Percentiles rank a stretch among this genome's conserved stretches.
These are phyloP conservation scores for Hyphantria cunea DNA, from an alignment of 1,140 invertebrate genomes.

Conservation along the genomic window DNA sequence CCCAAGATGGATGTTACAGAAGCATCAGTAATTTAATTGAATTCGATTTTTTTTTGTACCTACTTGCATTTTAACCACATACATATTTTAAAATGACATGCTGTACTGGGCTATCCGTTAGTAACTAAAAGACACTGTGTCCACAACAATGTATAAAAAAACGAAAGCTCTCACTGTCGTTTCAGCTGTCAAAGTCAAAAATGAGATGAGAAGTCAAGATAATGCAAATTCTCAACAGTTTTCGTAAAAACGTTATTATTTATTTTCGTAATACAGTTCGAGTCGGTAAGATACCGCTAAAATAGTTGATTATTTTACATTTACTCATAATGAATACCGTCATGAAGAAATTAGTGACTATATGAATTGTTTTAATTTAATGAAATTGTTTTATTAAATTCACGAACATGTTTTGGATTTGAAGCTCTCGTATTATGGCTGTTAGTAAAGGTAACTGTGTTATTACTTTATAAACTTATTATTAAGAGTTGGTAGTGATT, in stretches of 20 bases:
- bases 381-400: constrained; percentile 1
- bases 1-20: too few relatives aligned
- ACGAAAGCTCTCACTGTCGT: not conserved
- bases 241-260: not conserved
- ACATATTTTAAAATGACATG: not conserved
- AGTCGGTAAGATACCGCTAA: too few relatives aligned
- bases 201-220: constrained; percentile 10
- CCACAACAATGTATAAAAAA: too few relatives aligned
- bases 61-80: too few relatives aligned
- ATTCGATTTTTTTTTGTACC: too few relatives aligned
- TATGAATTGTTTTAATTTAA: constrained; percentile 11
- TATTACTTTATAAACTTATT: constrained; percentile 3
- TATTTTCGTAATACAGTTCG: too few relatives aligned
- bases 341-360: not conserved
- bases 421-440: constrained; percentile 20
- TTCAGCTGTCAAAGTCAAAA: constrained; percentile 6
- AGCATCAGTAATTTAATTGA: too few relatives aligned
- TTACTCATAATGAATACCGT: too few relatives aligned
- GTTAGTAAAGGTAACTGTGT: constrained; percentile 22
- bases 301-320: too few relatives aligned
- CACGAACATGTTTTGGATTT: constrained; percentile 11
- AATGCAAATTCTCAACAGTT: constrained; percentile 11
- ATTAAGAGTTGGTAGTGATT: too few relatives aligned
- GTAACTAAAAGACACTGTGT: too few relatives aligned
- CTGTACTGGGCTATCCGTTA: not conserved